Percentiles rank a stretch among this genome's conserved stretches.
These are phyloP conservation scores for Gyrodactylus bullatarudis DNA, from an alignment of 1,140 invertebrate species.

Conservation along the genomic window DNA sequence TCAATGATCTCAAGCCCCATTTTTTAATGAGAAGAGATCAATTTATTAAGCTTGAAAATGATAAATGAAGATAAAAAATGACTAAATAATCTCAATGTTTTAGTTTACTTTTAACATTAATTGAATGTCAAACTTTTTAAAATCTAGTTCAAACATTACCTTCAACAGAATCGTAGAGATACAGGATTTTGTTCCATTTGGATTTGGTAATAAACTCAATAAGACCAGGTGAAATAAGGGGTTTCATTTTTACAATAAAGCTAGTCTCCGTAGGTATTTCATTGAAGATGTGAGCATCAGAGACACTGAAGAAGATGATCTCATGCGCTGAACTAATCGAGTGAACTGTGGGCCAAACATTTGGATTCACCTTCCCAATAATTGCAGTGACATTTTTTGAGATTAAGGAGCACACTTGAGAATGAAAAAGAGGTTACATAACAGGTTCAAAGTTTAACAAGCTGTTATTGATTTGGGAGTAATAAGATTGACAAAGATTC, in stretches of 20 bases:
- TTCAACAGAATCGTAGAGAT: conserved; percentile 68
- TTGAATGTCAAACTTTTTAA: no score
- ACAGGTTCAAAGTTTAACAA: no score
- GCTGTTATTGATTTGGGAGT: no score
- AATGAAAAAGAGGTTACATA: not conserved
- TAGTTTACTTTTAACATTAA: no score
- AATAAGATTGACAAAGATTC: no score
- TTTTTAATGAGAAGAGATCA: no score
- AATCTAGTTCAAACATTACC: no score
- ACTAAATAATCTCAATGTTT: no score
- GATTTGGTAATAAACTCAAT: conserved; percentile 60
- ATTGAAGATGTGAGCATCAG: not conserved
- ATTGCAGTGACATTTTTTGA: not conserved
- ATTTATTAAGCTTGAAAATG: no score
- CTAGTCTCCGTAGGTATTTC: not conserved
- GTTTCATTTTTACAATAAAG: conserved; percentile 29
- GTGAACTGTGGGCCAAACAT: not conserved
- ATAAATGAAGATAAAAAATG: no score
- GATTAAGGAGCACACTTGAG: not conserved
- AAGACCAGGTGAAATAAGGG: conserved; percentile 59
- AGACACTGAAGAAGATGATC: not conserved
- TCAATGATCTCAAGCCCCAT: no score
- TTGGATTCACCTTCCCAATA: conserved; percentile 1
- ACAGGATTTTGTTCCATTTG: conserved; percentile 59
- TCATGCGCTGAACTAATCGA: not conserved